Percentiles rank a stretch among this genome's conserved stretches.
These are phyloP conservation scores for Berghia stephanieae DNA, from an alignment of 1,140 invertebrate genomes.

Conservation along the genomic window DNA sequence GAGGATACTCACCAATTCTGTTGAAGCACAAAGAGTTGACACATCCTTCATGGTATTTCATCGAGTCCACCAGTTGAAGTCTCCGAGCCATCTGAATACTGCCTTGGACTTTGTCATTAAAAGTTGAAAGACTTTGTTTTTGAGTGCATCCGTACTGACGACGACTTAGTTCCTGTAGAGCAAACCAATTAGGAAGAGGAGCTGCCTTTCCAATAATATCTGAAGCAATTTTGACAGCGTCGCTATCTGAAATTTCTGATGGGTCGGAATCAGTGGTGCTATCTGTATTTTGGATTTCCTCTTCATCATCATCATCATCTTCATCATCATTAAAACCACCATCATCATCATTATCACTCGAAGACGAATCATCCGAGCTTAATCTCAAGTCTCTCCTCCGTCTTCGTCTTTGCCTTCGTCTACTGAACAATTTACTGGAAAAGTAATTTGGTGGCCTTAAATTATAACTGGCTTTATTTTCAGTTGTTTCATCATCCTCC, in stretches of 20 bases:
- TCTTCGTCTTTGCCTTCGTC: background rate
- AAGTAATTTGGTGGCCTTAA: background rate
- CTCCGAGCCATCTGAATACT: conserved; percentile 85
- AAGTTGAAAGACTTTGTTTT: conserved; percentile 65
- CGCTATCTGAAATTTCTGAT: conserved; percentile 43
- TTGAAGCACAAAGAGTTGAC: conserved; percentile 94
- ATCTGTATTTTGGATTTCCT: too few relatives aligned
- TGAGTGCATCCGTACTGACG: conserved; percentile 52
- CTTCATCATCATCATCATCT: conserved; percentile 45
- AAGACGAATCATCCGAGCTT: conserved; percentile 33
- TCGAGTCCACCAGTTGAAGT: conserved; percentile 80
- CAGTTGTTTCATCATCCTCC: background rate
- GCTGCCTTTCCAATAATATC: conserved; percentile 69
- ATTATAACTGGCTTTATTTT: conserved; percentile 14
- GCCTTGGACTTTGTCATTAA: conserved; percentile 79
- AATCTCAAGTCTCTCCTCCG: background rate
- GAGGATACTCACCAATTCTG: conserved; percentile 64
- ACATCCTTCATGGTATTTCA: conserved; percentile 86
- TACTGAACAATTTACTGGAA: background rate
- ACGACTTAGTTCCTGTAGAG: conserved; percentile 66
- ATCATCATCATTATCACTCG: conserved; percentile 48
- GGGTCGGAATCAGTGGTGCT: conserved; percentile 21
- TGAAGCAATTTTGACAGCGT: conserved; percentile 24
- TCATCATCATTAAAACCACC: conserved; percentile 46
- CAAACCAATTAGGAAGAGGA: conserved; percentile 77